phyloP scores from a whole-genome alignment of 2,888 invertebrate species.

The Cryptocephalus moraei region DNA sequence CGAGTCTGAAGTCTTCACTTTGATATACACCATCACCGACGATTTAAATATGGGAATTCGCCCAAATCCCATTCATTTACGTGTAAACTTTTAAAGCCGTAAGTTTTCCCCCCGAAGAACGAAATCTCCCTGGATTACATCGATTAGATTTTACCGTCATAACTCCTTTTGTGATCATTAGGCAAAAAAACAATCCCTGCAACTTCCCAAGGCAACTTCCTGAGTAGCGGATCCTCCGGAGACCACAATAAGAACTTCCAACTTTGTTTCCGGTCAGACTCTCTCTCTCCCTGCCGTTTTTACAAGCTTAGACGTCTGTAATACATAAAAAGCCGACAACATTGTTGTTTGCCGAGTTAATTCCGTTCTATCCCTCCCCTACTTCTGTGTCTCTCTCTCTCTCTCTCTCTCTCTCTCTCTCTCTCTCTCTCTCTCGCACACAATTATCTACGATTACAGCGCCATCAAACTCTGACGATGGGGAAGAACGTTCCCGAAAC shows the following conservation, averaged over 20 bases:
- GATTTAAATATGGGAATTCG: too few relatives aligned
- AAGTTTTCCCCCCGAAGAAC: too few relatives aligned
- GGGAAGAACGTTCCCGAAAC: slow-evolving; percentile 16
- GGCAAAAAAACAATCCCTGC: too few relatives aligned
- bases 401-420: slow-evolving; percentile 2
- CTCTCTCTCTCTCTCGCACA: slow-evolving; percentile 19
- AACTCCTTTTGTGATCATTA: too few relatives aligned
- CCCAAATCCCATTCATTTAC: too few relatives aligned
- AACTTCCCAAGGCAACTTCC: too few relatives aligned
- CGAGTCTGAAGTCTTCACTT: too few relatives aligned
- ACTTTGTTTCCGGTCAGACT: slow-evolving; percentile 30
- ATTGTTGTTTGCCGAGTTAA: slow-evolving; percentile 33
- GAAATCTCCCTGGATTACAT: too few relatives aligned
- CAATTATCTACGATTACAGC: slow-evolving; percentile 38
- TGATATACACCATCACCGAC: too few relatives aligned
- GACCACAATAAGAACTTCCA: slow-evolving; percentile 8
- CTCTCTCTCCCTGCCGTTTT: slow-evolving; percentile 22
- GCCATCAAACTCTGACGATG: slow-evolving; percentile 31
- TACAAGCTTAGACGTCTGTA: slow-evolving; percentile 25
- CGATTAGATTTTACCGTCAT: too few relatives aligned
- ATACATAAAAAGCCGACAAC: slow-evolving; percentile 33
- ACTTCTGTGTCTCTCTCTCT: slow-evolving; percentile 21
- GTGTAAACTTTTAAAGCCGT: too few relatives aligned
- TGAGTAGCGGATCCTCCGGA: too few relatives aligned
- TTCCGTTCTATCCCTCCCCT: slow-evolving; percentile 16